Evolutionary conservation across 2,888 invertebrate genomes (phyloP).

Genomic region (Cephus spinipes): DNA sequence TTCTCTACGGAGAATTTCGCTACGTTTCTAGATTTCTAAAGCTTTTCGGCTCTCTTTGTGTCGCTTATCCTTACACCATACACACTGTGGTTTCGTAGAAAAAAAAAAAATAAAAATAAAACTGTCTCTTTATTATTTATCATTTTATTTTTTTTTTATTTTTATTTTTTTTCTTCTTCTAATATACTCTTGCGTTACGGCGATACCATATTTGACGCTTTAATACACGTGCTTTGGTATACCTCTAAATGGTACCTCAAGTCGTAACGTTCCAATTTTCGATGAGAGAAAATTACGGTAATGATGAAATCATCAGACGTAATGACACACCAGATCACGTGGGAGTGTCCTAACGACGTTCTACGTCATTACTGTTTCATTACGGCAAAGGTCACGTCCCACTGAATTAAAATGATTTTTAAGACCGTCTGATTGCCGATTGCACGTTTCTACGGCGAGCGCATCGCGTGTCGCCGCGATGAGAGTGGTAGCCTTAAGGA

Average conservation of each 20-base stretch:
- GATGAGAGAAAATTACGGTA: constrained; percentile 22
- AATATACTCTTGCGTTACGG: too few relatives aligned
- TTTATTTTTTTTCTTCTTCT: too few relatives aligned
- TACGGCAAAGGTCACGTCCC: constrained; percentile 20
- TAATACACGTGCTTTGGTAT: too few relatives aligned
- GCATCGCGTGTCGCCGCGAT: not conserved
- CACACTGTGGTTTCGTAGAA: too few relatives aligned
- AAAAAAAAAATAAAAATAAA: too few relatives aligned
- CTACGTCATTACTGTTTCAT: constrained; percentile 26
- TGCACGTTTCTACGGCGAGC: not conserved
- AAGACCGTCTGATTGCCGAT: constrained; percentile 1
- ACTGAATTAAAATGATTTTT: constrained; percentile 25
- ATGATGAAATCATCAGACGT: constrained; percentile 25
- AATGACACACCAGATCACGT: constrained; percentile 27
- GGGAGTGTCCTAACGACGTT: constrained; percentile 31
- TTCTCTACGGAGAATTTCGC: not conserved
- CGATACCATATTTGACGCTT: too few relatives aligned
- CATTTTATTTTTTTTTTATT: too few relatives aligned
- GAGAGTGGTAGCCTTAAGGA: not conserved
- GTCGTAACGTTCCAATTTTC: not conserved
- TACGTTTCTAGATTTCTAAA: too few relatives aligned
- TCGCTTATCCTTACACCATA: too few relatives aligned
- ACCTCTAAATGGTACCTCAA: too few relatives aligned
- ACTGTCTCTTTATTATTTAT: too few relatives aligned
- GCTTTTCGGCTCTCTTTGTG: too few relatives aligned